A percentile compares a stretch with the other conserved stretches of the same genome.
These are phyloP conservation scores for Dicrurus megarhynchus DNA, from an alignment of 2,113 vertebrate species.

Conservation along the genomic window DNA sequence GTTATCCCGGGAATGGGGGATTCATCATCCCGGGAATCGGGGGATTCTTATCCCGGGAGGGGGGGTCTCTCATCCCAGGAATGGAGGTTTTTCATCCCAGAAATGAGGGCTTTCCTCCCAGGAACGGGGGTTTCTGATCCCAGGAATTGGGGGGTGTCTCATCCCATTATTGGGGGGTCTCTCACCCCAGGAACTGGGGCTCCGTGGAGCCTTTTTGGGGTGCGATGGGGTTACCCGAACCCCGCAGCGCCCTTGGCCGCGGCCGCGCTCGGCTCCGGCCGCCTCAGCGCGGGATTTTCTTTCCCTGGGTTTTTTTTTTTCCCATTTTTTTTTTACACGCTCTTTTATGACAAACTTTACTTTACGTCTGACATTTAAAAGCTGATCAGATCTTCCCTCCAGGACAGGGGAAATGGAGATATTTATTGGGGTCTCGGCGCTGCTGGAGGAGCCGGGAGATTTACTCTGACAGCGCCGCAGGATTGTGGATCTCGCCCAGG, in stretches of 20 bases:
- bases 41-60: too few species aligned
- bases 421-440: constrained; percentile 60
- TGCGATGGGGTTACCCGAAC: rapidly evolving
- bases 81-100: neutral
- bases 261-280: rapidly evolving
- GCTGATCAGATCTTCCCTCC: constrained; percentile 57
- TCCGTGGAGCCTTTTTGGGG: neutral
- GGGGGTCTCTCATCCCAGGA: too few species aligned
- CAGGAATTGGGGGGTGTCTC: neutral
- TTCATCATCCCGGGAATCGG: neutral
- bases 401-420: constrained; percentile 60
- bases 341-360: constrained; percentile 74
- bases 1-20: neutral
- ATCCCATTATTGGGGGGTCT: neutral
- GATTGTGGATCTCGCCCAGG: neutral
- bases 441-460: constrained; percentile 47
- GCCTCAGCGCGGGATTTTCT: rapidly evolving
- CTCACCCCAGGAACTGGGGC: neutral
- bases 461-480: constrained; percentile 31
- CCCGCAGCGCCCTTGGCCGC: rapidly evolving
- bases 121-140: neutral
- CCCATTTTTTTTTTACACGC: constrained; percentile 1
- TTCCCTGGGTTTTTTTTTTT: neutral
- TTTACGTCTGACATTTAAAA: constrained; percentile 72
- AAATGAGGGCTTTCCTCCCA: neutral